Base-by-base conservation (phyloP, 2,888 invertebrate genomes). In the Elmis aenea region DNA sequence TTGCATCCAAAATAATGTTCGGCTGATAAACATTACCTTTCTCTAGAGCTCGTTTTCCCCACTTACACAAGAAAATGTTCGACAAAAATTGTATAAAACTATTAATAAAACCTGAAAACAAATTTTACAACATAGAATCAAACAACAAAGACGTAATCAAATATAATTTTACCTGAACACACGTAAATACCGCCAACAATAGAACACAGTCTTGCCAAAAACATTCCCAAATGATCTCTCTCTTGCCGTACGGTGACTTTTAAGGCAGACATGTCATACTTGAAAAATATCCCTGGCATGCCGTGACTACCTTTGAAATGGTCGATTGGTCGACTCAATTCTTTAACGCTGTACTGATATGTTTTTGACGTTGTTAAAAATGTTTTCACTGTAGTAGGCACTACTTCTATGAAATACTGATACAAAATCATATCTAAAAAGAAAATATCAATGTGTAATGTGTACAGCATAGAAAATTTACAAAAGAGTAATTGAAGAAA, bases 331-430 rank as follows among this genome's bases (percentile, higher is more conserved):
- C 95, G 75, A 52, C 82, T 80, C 59, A 93, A 73, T 58, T 93
- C 91, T 54, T 94, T 93, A 0, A 93, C 93, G 6, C 95, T 87
- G 65, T 94, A 97, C 64, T 97, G 96, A 61, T 83, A 96, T 1
- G 94, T 86, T 54, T 81, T 82, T 15, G 83, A 75, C 2, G 77
- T 73, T 21, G 78, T 80, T 55, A 88, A 72, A 23, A 85, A 74
- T 2, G 85, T 85, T 46, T 84, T 77, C n/a, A 97, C 85, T 59
- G 89, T 87, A 1, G 97, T 97, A 0, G 96, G 94, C 1, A 97
- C 96, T 9, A 97, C 86, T 71, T 95, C 90, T 29, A 97, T 76
- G 58, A 94, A 96, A 71, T 97, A 97, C 60, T 95, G 92, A 63
- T 80, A 92, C 26, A 90, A 64, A 68, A 88, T 83, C 64, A 80